Evolutionary conservation across 2,113 vertebrate genomes (phyloP).

Genomic region (Pelmatolapia mariae): DNA sequence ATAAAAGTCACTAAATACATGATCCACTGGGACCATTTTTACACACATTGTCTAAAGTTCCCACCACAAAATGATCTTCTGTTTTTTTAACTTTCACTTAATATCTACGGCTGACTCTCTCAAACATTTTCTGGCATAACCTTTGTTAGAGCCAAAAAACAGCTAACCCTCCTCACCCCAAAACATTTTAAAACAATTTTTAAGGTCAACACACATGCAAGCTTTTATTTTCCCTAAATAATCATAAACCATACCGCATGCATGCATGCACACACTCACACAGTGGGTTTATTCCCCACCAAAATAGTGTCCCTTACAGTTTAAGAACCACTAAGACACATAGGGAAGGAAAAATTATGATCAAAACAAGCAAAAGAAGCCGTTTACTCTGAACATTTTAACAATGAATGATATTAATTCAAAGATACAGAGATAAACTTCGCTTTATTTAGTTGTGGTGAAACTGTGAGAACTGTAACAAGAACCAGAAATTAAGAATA

Average conservation of each 20-base stretch:
- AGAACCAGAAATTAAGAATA: background rate
- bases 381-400: background rate
- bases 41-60: background rate
- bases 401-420: background rate
- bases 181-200: background rate
- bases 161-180: background rate
- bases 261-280: background rate
- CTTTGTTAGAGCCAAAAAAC: background rate
- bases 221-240: background rate
- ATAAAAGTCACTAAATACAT: background rate
- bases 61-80: background rate
- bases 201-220: background rate
- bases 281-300: background rate
- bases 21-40: background rate
- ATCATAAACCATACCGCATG: background rate
- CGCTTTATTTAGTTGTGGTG: rapidly evolving
- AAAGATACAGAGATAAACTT: background rate
- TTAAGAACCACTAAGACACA: background rate
- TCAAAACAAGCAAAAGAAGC: background rate
- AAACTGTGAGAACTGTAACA: background rate
- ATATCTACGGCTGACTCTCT: background rate
- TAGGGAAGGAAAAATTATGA: background rate
- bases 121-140: background rate
- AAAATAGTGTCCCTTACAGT: background rate
- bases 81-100: background rate